Base-by-base conservation (phyloP, 2,113 vertebrate species). In the Corythaixoides concolor region DNA sequence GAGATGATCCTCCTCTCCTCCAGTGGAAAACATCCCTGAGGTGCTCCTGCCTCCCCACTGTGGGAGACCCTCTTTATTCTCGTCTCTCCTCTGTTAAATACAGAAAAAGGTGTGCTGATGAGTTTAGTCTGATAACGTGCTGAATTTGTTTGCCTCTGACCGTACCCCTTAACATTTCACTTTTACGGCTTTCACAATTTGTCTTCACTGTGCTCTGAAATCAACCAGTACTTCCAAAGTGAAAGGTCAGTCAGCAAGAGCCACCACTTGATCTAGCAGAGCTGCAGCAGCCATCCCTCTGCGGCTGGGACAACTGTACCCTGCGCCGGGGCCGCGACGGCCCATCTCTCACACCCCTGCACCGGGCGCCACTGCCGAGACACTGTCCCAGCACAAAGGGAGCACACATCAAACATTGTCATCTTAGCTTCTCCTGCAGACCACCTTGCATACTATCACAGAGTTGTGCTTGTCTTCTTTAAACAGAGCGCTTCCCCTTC, bases 281-380 rank as follows among this genome's bases (percentile, higher is more conserved):
- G 30, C 45, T 52, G 39, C 47, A 15, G 8, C 2, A 64, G 32
- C 37, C 73, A 33, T 82, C 41, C 39, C 43, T 16, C 30, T 70
- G 37, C 50, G 60, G 24, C 67, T 45, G 52, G 35, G 50, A 60
- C 60, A 89, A 23, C 19, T 19, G 14, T 53, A 63, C 35, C 27
- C 27, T 0, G 1, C 2, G 33, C 66, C 5, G 27, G 43, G 33
- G 1, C n/a, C 14, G 3, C 3, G 1, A 20, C 88, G 70, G 50
- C 23, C n/a, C 3, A 12, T 30, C 26, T 43, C 79, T 67, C 0
- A 0, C 17, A 11, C 37, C 3, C 5, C 62, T 41, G 47, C 49
- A 66, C 60, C 3, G 0, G n/a, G 16, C 32, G 6, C 18, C 9
- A 35, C 39, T 72, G 59, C 47, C 2, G 5, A 85, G 45, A 33